These are phyloP conservation scores for Trachythela sp. DNA, from an alignment of 64 coral and sea anemone genomes.

Conservation along the genomic window DNA sequence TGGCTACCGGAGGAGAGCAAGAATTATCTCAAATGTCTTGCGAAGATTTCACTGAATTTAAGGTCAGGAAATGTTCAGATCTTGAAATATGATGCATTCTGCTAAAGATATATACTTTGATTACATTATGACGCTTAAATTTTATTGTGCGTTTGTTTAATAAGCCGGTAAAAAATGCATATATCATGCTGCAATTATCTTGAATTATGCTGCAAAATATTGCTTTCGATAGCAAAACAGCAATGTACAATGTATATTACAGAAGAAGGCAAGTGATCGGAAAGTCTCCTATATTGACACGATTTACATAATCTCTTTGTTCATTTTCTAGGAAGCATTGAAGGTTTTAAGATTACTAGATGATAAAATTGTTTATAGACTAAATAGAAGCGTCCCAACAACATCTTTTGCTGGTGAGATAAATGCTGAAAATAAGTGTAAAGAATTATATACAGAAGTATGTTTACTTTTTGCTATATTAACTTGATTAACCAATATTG, in stretches of 20 bases:
- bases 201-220: too few species aligned
- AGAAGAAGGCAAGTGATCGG: too few species aligned
- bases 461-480: neutral
- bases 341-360: constrained; percentile 78
- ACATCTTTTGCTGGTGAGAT: constrained; percentile 81
- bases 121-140: neutral
- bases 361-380: constrained; percentile 89
- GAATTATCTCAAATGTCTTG: constrained; percentile 94
- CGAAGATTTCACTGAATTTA: constrained; percentile 92
- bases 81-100: neutral
- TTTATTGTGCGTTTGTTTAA: neutral
- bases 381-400: constrained; percentile 87
- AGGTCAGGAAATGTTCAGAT: constrained; percentile 40
- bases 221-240: too few species aligned
- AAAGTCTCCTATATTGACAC: too few species aligned
- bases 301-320: neutral
- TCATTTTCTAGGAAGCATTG: constrained; percentile 74
- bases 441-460: constrained; percentile 88
- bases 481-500: neutral
- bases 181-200: too few species aligned
- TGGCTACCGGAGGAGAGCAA: constrained; percentile 59
- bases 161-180: neutral
- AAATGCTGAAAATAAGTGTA: constrained; percentile 77
- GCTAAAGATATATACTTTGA: neutral
- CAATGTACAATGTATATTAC: too few species aligned